Evolutionary conservation across 2,113 vertebrate genomes (phyloP), one percentile per base, ranked within the genome.

Genomic region (Callionymus lyra): DNA sequence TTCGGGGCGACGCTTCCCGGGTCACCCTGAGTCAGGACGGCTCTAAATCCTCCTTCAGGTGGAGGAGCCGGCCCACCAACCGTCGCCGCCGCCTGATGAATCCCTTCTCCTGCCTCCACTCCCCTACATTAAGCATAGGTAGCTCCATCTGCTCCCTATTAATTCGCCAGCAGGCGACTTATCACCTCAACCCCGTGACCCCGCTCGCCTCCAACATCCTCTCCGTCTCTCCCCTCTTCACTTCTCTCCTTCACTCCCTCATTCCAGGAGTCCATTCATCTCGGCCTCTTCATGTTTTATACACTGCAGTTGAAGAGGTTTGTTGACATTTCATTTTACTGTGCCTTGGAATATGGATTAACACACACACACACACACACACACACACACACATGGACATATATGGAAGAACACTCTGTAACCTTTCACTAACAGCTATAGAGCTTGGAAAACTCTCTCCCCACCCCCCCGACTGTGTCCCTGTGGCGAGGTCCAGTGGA

Each of bases 101-200:
- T 84, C 63, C 76, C 67, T 58, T 51, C 38, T 34, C 42, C 63
- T 32, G 55, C 44, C 67, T 77, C 66, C 62, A 56, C 63, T 74
- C 63, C 67, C 70, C 62, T 57, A 55, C 65, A 69, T 77, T 75
- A 73, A 73, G 81, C 59, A 82, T 77, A 83, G 81, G 81, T 82
- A 80, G 70, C 71, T 16, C 73, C 81, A 83, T 80, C 81, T 83
- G 81, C 67, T 79, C 64, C 70, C 68, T 72, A 82, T 83, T 82
- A 83, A 83, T 83, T 83, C 78, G 63, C 62, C 72, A 67, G 72
- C 78, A 81, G 74, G 74, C 72, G 74, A 83, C 80, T 81, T 83
- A 81, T 83, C 78, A 79, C 78, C 76, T 76, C 68, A 55, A 78
- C 74, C 78, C 42, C 1, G 16, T 70, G 76, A 81, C 76, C 80